Percentiles rank a stretch among this genome's conserved stretches.
Evolutionary conservation across 2,113 vertebrate species (phyloP).

Genomic region (Dromaius novaehollandiae): DNA sequence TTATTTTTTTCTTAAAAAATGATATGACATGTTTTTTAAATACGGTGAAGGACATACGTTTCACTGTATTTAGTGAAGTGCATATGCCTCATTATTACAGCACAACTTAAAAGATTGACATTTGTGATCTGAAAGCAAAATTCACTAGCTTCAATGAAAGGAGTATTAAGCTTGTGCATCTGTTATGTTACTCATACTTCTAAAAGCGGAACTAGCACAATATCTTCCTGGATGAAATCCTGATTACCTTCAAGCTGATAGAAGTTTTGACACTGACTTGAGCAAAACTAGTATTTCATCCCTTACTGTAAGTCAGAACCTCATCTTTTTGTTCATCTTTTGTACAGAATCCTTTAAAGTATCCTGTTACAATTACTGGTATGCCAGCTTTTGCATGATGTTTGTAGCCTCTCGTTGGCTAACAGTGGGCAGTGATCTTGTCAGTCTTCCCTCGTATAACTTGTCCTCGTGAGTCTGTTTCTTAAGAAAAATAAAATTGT

Average conservation of each 20-base stretch:
- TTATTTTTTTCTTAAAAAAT: neutral
- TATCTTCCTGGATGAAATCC: neutral
- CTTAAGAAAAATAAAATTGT: neutral
- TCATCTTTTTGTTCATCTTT: neutral
- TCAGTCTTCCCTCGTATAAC: neutral
- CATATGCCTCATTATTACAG: neutral
- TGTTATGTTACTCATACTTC: neutral
- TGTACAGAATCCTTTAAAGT: neutral
- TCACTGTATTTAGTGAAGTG: neutral
- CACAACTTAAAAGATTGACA: neutral
- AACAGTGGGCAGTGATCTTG: neutral
- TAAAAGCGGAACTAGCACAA: neutral
- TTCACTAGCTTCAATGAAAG: neutral
- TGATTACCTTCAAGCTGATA: neutral
- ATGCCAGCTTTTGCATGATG: neutral
- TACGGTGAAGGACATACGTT: neutral
- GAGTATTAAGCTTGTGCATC: neutral
- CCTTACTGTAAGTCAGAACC: neutral
- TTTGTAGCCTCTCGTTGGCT: neutral
- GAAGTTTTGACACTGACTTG: neutral
- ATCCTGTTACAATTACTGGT: neutral
- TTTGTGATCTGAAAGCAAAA: neutral
- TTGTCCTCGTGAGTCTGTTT: neutral
- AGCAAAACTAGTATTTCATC: neutral
- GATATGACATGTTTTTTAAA: neutral